Evolutionary conservation across 2,888 invertebrate genomes (phyloP).

Genomic region (Cetonia aurata): DNA sequence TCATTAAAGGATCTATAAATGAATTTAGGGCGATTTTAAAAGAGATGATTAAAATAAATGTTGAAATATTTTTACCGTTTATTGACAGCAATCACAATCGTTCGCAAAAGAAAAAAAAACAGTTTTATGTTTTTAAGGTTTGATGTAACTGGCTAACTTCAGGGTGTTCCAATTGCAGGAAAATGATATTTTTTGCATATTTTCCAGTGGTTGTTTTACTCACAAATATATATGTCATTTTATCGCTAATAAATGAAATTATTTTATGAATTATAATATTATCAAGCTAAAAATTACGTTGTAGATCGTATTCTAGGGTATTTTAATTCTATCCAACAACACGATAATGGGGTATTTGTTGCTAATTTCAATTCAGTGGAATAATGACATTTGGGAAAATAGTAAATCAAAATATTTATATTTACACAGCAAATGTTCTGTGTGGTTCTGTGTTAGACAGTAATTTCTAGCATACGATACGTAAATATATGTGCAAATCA

Average conservation of each 20-base stretch:
- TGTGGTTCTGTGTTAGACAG: no score
- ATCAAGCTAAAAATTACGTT: not conserved
- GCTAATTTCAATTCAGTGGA: conserved; percentile 16
- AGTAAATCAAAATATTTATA: not conserved
- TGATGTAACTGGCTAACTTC: not conserved
- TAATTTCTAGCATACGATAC: conserved; percentile 6
- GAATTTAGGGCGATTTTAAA: not conserved
- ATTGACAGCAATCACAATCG: not conserved
- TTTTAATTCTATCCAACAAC: not conserved
- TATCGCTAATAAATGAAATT: no score
- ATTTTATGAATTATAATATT: not conserved
- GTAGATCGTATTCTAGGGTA: not conserved
- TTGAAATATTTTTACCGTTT: conserved; percentile 17
- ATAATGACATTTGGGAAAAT: not conserved
- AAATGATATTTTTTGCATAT: no score
- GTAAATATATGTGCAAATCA: no score
- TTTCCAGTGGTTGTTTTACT: not conserved
- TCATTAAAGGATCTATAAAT: no score
- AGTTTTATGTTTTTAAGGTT: not conserved
- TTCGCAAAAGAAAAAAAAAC: not conserved
- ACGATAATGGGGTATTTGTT: not conserved
- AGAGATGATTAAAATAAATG: conserved; percentile 34
- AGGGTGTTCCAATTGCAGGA: not conserved
- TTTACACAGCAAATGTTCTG: no score
- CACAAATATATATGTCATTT: not conserved